These are phyloP conservation scores for Silurus glanis DNA, from an alignment of 2,113 vertebrate species.

Conservation along the genomic window DNA sequence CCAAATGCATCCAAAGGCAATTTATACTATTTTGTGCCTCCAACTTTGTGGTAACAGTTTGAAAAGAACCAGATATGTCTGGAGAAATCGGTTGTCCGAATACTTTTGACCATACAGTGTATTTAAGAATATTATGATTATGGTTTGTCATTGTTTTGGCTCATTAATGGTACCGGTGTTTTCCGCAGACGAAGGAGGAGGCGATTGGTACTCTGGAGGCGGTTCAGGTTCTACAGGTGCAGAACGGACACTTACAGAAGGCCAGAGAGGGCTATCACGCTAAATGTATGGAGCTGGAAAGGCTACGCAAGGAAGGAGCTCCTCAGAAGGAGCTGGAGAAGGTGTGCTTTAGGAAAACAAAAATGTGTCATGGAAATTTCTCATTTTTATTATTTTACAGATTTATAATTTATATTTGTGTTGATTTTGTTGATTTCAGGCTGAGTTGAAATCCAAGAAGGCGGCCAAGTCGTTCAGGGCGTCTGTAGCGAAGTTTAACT, in stretches of 20 bases:
- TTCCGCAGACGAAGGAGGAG: conserved; percentile 87
- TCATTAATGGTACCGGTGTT: neutral
- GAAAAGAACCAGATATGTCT: too few species aligned
- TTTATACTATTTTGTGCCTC: too few species aligned
- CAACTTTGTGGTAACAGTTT: too few species aligned
- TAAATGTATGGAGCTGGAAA: conserved; percentile 86
- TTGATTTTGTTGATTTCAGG: conserved; percentile 65
- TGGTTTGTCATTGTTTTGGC: neutral
- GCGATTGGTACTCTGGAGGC: conserved; percentile 85
- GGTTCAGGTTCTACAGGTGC: conserved; percentile 83
- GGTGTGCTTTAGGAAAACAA: conserved; percentile 64
- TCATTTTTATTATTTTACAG: neutral
- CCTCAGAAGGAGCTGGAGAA: conserved; percentile 93
- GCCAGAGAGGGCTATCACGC: conserved; percentile 84
- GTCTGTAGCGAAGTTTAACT: conserved; percentile 88
- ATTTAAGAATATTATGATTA: neutral
- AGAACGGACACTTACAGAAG: conserved; percentile 87
- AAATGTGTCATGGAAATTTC: neutral
- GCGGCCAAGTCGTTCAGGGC: conserved; percentile 79
- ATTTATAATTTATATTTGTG: neutral
- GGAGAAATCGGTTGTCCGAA: too few species aligned
- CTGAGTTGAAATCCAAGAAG: conserved; percentile 92
- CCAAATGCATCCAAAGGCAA: too few species aligned
- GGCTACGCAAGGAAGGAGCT: conserved; percentile 83
- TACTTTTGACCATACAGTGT: neutral